Evolutionary conservation across 2,888 invertebrate genomes (phyloP).

Genomic region (Omphaloscelis lunosa): DNA sequence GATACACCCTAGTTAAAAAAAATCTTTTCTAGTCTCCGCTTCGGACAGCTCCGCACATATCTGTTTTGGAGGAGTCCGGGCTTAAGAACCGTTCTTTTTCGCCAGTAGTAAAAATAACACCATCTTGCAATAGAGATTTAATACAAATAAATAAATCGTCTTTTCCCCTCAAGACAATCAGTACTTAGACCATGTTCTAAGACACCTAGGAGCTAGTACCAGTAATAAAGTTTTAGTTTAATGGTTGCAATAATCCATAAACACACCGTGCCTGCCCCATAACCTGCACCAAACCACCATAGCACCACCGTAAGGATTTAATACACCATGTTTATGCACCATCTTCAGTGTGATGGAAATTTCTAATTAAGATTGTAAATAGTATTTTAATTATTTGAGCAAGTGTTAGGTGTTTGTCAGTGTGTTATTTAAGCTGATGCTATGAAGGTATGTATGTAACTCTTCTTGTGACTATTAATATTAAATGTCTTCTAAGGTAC

Average conservation of each 20-base stretch:
- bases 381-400: slow-evolving; percentile 30
- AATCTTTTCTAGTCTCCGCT: too few species aligned
- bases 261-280: slow-evolving; percentile 26
- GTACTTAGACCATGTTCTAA: slow-evolving; percentile 22
- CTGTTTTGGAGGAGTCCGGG: too few species aligned
- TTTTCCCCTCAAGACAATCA: not conserved
- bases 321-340: slow-evolving; percentile 31
- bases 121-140: too few species aligned
- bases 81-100: not conserved
- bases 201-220: slow-evolving; percentile 25
- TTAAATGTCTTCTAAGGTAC: not conserved
- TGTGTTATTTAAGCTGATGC: not conserved
- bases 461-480: not conserved
- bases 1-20: too few species aligned
- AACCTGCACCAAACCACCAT: slow-evolving; percentile 22
- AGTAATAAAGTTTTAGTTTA: slow-evolving; percentile 41
- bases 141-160: not conserved
- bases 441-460: too few species aligned
- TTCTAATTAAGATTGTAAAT: slow-evolving; percentile 34
- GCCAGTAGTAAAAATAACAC: too few species aligned
- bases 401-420: not conserved
- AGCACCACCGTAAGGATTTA: slow-evolving; percentile 24
- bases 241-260: slow-evolving; percentile 50
- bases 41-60: too few species aligned
- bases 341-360: slow-evolving; percentile 16